Percentiles rank a stretch among this genome's conserved stretches.
Conservation (phyloP, 2,113 vertebrate species). For the Mastomys natalensis region DNA sequence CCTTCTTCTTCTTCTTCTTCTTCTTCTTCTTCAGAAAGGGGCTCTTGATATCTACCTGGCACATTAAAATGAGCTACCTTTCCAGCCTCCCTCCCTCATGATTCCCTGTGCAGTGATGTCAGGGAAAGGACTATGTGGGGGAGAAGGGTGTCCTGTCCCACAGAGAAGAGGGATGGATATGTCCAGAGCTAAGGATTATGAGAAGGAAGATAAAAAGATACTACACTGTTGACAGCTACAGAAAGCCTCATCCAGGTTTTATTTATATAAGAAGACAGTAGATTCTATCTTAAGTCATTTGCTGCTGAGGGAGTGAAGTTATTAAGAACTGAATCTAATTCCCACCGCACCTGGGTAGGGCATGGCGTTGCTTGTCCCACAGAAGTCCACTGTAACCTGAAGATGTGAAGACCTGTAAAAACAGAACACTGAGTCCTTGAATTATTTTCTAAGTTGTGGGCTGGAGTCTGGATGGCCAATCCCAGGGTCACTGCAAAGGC, state of each 20-base stretch:
- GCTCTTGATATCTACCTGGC: neutral
- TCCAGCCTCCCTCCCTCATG: neutral
- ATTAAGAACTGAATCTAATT: neutral
- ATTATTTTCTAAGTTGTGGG: neutral
- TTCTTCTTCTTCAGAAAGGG: neutral
- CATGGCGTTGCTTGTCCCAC: neutral
- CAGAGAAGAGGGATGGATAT: too few species aligned
- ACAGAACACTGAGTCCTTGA: neutral
- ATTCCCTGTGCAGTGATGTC: accelerated
- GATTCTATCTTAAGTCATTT: neutral
- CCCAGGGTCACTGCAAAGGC: accelerated
- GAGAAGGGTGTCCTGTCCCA: too few species aligned
- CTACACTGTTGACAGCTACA: neutral
- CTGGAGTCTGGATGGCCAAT: neutral
- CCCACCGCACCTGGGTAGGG: neutral
- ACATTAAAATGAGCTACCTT: neutral
- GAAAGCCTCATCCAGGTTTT: slow-evolving; percentile 4
- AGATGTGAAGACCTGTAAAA: neutral
- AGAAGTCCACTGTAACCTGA: neutral
- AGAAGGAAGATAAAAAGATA: neutral
- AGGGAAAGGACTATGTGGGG: neutral
- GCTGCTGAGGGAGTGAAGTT: neutral
- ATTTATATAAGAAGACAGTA: neutral
- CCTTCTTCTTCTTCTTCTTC: too few species aligned
- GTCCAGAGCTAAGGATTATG: neutral